Conservation (phyloP, 2,113 vertebrate species). For the Archilochus colubris region DNA sequence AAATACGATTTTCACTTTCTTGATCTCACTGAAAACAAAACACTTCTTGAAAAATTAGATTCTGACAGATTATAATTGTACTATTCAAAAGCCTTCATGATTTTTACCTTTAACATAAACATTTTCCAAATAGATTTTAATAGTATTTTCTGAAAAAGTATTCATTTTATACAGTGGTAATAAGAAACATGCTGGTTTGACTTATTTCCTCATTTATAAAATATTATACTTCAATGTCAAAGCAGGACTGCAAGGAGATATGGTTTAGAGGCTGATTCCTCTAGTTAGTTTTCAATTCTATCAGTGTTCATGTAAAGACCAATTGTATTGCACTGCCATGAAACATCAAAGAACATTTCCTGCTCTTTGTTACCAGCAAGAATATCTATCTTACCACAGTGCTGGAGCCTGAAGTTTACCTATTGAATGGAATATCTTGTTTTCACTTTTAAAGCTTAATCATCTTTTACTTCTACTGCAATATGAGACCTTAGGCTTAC, state of each 20-base stretch:
- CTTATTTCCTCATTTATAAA: background rate
- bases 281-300: background rate
- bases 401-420: background rate
- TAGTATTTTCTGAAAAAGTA: background rate
- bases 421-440: background rate
- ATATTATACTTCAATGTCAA: background rate
- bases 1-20: background rate
- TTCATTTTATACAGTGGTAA: background rate
- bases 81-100: background rate
- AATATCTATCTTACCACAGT: background rate
- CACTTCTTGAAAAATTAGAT: background rate
- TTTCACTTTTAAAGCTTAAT: background rate
- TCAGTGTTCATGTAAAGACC: background rate
- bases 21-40: background rate
- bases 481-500: background rate
- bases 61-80: background rate
- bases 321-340: conserved; percentile 25
- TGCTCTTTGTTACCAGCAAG: conserved; percentile 1
- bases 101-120: background rate
- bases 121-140: background rate
- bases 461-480: background rate
- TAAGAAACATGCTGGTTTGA: background rate
- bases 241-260: background rate
- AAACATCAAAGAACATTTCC: conserved; percentile 27
- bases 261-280: background rate